Evolutionary conservation across 2,113 vertebrate genomes (phyloP).

Genomic region (Furnarius figulus): DNA sequence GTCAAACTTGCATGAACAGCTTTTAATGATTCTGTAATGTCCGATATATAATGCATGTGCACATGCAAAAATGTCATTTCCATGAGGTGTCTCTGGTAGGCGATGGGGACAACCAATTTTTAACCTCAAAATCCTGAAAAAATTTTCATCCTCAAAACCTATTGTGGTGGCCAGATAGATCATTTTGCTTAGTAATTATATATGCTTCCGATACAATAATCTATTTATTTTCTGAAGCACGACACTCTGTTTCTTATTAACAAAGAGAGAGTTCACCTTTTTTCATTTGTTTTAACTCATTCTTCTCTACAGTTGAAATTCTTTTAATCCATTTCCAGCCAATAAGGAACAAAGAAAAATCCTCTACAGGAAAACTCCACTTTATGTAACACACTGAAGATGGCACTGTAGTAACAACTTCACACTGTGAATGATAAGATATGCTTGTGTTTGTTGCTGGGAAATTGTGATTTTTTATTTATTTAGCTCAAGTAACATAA

Average conservation of each 20-base stretch:
- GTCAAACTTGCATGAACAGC: background rate
- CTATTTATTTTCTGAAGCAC: background rate
- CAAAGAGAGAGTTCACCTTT: background rate
- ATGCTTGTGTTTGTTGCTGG: conserved; percentile 35
- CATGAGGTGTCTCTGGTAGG: background rate
- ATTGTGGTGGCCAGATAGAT: background rate
- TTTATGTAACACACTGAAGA: conserved; percentile 72
- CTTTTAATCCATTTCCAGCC: background rate
- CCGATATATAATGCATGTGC: background rate
- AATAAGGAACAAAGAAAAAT: conserved; percentile 12
- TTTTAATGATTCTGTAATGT: background rate
- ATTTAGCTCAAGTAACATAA: background rate
- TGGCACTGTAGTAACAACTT: conserved; percentile 77
- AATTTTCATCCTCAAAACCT: background rate
- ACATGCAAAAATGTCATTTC: background rate
- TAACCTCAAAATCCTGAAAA: too few relatives aligned
- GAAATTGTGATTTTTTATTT: conserved; percentile 44
- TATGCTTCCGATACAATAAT: background rate
- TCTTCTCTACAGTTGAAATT: background rate
- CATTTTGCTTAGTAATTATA: background rate
- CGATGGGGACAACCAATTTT: background rate
- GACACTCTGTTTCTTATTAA: background rate
- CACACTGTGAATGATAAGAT: conserved; percentile 32
- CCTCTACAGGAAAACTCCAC: background rate
- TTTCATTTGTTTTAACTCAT: background rate